Percentiles rank a stretch among this genome's conserved stretches.
Conservation (phyloP, 2,113 vertebrate genomes). For the Oreotrochilus melanogaster region DNA sequence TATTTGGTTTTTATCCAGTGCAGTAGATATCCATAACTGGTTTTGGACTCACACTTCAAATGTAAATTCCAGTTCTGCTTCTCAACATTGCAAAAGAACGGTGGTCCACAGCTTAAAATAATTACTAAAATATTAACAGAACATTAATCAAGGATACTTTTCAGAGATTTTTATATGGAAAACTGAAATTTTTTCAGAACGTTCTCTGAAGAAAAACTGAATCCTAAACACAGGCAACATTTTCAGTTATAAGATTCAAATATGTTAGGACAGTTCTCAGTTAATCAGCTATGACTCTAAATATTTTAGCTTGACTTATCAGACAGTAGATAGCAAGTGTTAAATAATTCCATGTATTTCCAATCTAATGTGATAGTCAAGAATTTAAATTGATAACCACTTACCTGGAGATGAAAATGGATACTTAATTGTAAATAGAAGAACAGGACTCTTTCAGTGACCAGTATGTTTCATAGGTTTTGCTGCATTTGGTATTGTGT, state of each 20-base stretch:
- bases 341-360: background rate
- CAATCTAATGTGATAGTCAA: background rate
- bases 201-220: background rate
- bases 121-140: background rate
- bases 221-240: background rate
- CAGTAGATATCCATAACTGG: background rate
- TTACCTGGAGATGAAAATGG: background rate
- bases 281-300: accelerated
- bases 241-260: background rate
- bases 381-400: background rate
- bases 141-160: background rate
- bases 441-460: background rate
- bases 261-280: background rate
- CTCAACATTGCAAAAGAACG: background rate
- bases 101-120: background rate
- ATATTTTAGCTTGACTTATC: background rate
- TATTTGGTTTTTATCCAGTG: background rate
- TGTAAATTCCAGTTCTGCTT: background rate
- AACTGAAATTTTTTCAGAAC: background rate
- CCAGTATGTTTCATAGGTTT: background rate
- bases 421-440: background rate
- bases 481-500: accelerated
- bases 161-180: background rate
- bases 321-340: background rate
- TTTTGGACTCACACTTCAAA: background rate